These are phyloP conservation scores for Megathymus violae DNA, from an alignment of 1,140 invertebrate species.

Conservation along the genomic window DNA sequence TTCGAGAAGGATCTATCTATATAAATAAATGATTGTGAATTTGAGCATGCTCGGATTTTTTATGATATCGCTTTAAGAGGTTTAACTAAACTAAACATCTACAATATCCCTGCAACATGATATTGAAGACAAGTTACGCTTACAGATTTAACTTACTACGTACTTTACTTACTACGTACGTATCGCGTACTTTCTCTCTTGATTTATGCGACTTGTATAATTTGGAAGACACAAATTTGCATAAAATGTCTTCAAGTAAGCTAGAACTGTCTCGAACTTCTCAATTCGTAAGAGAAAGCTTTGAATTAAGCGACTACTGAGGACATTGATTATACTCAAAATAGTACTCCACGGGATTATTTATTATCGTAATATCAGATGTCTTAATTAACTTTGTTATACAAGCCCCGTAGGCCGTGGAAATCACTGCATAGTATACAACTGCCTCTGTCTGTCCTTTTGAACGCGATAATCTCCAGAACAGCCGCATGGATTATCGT, in stretches of 20 bases:
- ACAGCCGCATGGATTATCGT: too few species aligned
- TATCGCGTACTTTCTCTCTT: background rate
- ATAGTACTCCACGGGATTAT: background rate
- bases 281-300: background rate
- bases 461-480: too few species aligned
- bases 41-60: too few species aligned
- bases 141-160: background rate
- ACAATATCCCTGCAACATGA: too few species aligned
- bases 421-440: too few species aligned
- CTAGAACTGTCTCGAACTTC: constrained; percentile 13
- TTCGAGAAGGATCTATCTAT: too few species aligned
- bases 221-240: background rate
- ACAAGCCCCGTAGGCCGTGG: background rate
- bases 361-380: background rate
- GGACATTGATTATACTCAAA: background rate
- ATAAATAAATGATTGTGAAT: too few species aligned
- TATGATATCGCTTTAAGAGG: too few species aligned
- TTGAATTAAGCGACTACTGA: background rate
- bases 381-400: background rate
- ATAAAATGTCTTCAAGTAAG: constrained; percentile 1
- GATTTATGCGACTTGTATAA: background rate
- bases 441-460: too few species aligned
- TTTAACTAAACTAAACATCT: too few species aligned
- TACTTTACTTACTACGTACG: constrained; percentile 7
- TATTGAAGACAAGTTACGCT: background rate